Conservation (phyloP, 2,113 vertebrate species). For the Reinhardtius hippoglossoides region DNA sequence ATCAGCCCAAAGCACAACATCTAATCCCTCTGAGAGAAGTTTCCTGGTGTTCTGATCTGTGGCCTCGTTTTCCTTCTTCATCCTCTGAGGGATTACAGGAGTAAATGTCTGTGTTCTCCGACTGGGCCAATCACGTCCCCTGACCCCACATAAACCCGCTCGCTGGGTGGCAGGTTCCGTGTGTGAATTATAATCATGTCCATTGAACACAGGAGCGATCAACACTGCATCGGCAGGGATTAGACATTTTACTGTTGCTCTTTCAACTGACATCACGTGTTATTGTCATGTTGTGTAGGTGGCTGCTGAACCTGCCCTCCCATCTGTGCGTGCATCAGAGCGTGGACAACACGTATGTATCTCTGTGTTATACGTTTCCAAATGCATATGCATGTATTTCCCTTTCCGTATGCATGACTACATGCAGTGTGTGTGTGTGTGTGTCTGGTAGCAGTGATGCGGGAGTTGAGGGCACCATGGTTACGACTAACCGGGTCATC, state of each 20-base stretch:
- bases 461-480: conserved; percentile 47
- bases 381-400: conserved; percentile 34
- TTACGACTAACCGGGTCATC: conserved; percentile 63
- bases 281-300: background rate
- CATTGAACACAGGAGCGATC: too few relatives aligned
- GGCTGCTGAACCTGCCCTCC: background rate
- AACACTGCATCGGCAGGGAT: too few relatives aligned
- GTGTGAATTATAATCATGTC: background rate
- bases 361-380: conserved; percentile 26
- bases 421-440: conserved; percentile 33
- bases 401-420: conserved; percentile 46
- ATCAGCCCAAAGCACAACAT: too few relatives aligned
- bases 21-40: too few relatives aligned
- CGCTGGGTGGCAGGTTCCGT: background rate
- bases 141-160: background rate
- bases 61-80: too few relatives aligned
- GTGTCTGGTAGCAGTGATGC: conserved; percentile 29
- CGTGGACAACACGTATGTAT: background rate
- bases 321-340: conserved; percentile 35
- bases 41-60: too few relatives aligned
- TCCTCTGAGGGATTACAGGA: too few relatives aligned
- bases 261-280: background rate
- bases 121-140: too few relatives aligned
- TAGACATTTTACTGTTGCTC: background rate
- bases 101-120: too few relatives aligned